These are phyloP conservation scores for Lonchura striata DNA, from an alignment of 2,113 vertebrate genomes.

Conservation along the genomic window DNA sequence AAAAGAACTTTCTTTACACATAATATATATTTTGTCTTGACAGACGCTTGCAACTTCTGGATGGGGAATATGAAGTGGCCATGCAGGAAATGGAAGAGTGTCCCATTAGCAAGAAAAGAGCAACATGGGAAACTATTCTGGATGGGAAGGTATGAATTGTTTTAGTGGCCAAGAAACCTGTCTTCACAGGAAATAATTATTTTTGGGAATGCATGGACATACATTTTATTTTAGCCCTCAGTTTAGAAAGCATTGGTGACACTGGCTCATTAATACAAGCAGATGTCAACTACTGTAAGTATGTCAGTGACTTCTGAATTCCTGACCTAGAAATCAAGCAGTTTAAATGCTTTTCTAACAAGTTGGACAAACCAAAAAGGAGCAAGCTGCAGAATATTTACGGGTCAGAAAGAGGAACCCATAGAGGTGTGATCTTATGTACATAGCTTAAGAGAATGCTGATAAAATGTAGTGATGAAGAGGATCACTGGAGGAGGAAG, in stretches of 20 bases:
- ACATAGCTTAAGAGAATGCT: not conserved
- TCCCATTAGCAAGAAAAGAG: conserved; percentile 96
- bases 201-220: not conserved
- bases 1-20: not conserved
- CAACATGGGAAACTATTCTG: conserved; percentile 97
- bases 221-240: not conserved
- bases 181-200: not conserved
- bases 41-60: conserved; percentile 94
- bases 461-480: not conserved
- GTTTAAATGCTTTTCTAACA: not conserved
- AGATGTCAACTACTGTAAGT: not conserved
- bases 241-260: not conserved
- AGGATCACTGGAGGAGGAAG: not conserved
- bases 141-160: conserved; percentile 88
- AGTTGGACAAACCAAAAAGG: not conserved
- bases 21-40: not conserved
- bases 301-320: not conserved
- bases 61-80: conserved; percentile 98
- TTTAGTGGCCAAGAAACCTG: not conserved
- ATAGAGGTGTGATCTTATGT: not conserved
- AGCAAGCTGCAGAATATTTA: not conserved
- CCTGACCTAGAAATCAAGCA: not conserved
- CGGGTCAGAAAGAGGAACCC: not conserved
- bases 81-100: conserved; percentile 99
- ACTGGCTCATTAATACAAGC: not conserved